A percentile compares a stretch with the other conserved stretches of the same genome.
These are phyloP conservation scores for Caenorhabditis sp. DNA, from an alignment of 2,888 invertebrate species.

Conservation along the genomic window DNA sequence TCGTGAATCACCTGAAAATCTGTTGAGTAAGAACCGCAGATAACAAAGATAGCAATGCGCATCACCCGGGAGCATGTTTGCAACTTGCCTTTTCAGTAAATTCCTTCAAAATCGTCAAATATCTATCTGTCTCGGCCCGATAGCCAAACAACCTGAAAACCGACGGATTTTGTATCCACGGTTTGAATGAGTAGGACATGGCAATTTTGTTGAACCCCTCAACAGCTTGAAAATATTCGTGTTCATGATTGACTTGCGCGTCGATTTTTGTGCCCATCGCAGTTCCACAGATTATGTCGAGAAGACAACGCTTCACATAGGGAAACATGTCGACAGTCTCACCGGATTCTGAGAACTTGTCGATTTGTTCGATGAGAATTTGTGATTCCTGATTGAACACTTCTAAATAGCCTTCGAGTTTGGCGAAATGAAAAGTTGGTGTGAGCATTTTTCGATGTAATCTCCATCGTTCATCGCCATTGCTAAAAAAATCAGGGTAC, in stretches of 20 bases:
- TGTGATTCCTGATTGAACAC: constrained; percentile 34
- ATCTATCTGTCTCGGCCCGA: constrained; percentile 18
- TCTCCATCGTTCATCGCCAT: constrained; percentile 71
- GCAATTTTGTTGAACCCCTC: constrained; percentile 47
- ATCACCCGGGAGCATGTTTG: too few species aligned
- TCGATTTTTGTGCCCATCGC: constrained; percentile 63
- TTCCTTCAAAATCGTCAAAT: constrained; percentile 21
- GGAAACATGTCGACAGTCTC: constrained; percentile 73
- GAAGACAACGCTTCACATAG: constrained; percentile 73
- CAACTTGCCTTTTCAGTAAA: constrained; percentile 14
- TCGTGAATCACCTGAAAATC: constrained; percentile 22
- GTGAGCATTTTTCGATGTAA: constrained; percentile 73
- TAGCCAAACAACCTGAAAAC: constrained; percentile 30
- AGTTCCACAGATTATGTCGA: constrained; percentile 72
- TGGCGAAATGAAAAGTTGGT: constrained; percentile 75
- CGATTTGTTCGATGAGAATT: constrained; percentile 71
- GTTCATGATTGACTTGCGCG: constrained; percentile 54
- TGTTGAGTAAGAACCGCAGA: not conserved
- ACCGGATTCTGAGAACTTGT: constrained; percentile 57
- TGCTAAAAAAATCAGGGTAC: too few species aligned
- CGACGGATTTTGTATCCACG: constrained; percentile 19
- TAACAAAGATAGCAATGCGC: too few species aligned
- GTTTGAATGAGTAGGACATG: constrained; percentile 34
- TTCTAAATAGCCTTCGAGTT: constrained; percentile 71
- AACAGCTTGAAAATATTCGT: constrained; percentile 59